Conservation (phyloP, 2,797 vertebrate species). For the Heterohyrax brucei region DNA sequence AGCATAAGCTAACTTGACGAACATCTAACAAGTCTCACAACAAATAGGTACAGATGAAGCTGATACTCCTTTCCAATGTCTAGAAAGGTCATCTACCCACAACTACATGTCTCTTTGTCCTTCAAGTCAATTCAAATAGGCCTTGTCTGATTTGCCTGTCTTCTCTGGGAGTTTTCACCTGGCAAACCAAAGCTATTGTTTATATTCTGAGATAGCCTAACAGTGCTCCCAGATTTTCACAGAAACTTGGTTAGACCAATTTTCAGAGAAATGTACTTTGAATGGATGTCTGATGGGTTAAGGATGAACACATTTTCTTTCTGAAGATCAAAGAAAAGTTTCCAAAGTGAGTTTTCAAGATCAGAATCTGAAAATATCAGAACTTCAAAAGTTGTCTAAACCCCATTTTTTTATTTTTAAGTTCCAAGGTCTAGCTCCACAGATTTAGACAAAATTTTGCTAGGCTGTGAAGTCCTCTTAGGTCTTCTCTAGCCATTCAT, state of each 20-base stretch:
- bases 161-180: background rate
- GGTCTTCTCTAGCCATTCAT: background rate
- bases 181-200: background rate
- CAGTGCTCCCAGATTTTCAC: background rate
- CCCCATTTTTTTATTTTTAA: background rate
- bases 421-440: background rate
- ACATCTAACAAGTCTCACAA: background rate
- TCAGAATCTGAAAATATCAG: conserved; percentile 19
- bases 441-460: conserved; percentile 1
- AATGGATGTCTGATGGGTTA: conserved; percentile 39
- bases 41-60: conserved; percentile 20
- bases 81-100: background rate
- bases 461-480: background rate
- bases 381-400: conserved; percentile 38
- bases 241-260: conserved; percentile 1
- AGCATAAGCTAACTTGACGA: background rate
- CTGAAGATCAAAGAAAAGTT: conserved; percentile 54
- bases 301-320: conserved; percentile 57
- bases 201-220: background rate
- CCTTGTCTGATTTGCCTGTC: background rate
- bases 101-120: conserved; percentile 4
- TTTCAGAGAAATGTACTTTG: conserved; percentile 56
- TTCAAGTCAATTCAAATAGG: background rate
- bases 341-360: conserved; percentile 35
- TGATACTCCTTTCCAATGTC: background rate